These are phyloP conservation scores for Leucophenga montana DNA, from an alignment of 2,888 invertebrate species.

Conservation along the genomic window DNA sequence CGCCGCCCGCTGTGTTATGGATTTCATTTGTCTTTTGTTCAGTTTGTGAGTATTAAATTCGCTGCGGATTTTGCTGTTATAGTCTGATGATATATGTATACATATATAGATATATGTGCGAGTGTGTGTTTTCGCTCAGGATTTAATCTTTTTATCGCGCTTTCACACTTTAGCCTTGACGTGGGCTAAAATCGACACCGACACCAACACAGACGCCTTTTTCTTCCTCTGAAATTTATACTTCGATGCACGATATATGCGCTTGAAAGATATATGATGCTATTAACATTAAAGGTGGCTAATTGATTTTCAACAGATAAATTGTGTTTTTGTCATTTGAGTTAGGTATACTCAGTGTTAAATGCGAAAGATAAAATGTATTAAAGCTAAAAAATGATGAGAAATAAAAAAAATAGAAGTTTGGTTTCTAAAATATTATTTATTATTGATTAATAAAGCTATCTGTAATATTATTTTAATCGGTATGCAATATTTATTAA, in stretches of 20 bases:
- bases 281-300: constrained; percentile 62
- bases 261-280: constrained; percentile 54
- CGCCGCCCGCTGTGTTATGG: constrained; percentile 19
- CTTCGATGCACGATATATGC: constrained; percentile 29
- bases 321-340: constrained; percentile 16
- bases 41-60: constrained; percentile 36
- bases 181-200: neutral
- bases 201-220: neutral
- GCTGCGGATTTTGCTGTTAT: constrained; percentile 34
- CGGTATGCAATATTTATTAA: no score
- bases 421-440: no score
- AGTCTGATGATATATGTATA: constrained; percentile 2
- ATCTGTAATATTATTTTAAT: no score
- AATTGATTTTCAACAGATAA: constrained; percentile 52
- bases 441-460: no score
- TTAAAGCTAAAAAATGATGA: no score
- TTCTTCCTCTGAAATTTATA: constrained; percentile 26
- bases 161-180: constrained; percentile 59
- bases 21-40: constrained; percentile 25
- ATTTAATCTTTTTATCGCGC: constrained; percentile 65
- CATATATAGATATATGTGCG: constrained; percentile 18
- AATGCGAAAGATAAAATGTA: no score
- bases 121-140: constrained; percentile 41
- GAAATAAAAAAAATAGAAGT: no score
- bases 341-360: constrained; percentile 1